These are phyloP conservation scores for Xenentodon cancila DNA, from an alignment of 2,797 vertebrate species.

Conservation along the genomic window DNA sequence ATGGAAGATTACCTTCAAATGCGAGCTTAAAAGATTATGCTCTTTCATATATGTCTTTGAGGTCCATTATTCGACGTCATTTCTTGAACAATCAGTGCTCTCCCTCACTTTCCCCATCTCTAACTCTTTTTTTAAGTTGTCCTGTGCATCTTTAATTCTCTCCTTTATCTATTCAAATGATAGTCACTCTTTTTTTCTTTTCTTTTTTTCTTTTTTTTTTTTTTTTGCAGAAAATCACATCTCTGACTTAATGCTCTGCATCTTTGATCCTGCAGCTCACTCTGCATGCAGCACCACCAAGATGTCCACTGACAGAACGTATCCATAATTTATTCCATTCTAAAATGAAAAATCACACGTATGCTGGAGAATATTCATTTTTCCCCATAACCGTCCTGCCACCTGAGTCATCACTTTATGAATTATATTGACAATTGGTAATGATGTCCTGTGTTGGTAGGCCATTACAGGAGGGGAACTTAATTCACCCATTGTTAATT, in stretches of 20 bases:
- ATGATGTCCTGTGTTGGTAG: conserved; percentile 83
- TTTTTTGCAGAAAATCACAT: conserved; percentile 21
- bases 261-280: conserved; percentile 60
- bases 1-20: conserved; percentile 83
- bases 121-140: conserved; percentile 44
- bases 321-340: conserved; percentile 75
- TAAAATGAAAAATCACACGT: conserved; percentile 73
- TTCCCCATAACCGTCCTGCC: conserved; percentile 52
- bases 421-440: conserved; percentile 81
- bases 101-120: conserved; percentile 43
- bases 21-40: conserved; percentile 79
- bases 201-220: conserved; percentile 4
- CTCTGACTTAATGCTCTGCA: conserved; percentile 38
- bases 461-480: conserved; percentile 79
- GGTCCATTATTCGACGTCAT: conserved; percentile 75
- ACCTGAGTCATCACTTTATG: conserved; percentile 75
- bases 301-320: conserved; percentile 61
- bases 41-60: conserved; percentile 76
- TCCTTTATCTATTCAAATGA: conserved; percentile 61
- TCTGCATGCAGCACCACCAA: conserved; percentile 66
- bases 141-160: conserved; percentile 64
- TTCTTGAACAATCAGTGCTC: conserved; percentile 57
- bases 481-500: conserved; percentile 83
- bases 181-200: conserved; percentile 34
- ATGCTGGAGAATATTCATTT: conserved; percentile 66